Percentiles rank a stretch among this genome's conserved stretches.
Conservation (phyloP, 1,140 invertebrate genomes). For the Sipha flava region DNA sequence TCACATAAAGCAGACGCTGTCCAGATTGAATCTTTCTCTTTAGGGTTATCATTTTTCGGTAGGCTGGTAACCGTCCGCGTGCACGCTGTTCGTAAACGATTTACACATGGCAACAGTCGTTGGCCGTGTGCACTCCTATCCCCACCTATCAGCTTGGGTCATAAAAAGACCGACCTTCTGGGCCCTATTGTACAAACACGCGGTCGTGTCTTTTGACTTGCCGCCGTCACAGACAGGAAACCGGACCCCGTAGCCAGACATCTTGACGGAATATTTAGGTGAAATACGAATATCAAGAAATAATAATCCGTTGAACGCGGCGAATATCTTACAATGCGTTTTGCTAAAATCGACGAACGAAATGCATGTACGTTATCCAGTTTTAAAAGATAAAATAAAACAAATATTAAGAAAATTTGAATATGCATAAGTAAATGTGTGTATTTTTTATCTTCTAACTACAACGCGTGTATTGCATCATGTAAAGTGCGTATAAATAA, state of each 20-base stretch:
- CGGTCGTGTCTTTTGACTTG: constrained; percentile 14
- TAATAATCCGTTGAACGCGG: not conserved
- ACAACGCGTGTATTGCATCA: no score
- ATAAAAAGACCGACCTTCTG: constrained; percentile 27
- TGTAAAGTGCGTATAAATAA: no score
- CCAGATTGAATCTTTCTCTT: constrained; percentile 25
- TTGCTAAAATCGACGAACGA: not conserved
- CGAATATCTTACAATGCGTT: not conserved
- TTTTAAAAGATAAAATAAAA: not conserved
- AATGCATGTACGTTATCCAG: not conserved
- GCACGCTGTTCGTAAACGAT: constrained; percentile 16
- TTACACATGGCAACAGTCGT: constrained; percentile 12
- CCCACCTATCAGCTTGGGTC: not conserved
- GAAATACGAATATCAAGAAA: constrained; percentile 5
- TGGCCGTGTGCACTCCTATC: not conserved
- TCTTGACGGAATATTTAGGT: constrained; percentile 2
- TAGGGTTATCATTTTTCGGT: constrained; percentile 18
- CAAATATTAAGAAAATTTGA: not conserved
- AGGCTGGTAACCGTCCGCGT: constrained; percentile 13
- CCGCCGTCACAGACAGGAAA: constrained; percentile 11
- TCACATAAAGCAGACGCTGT: not conserved
- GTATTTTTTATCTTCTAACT: no score
- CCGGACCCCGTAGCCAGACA: constrained; percentile 7
- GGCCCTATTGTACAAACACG: not conserved
- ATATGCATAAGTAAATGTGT: no score